Base-by-base conservation (phyloP, 2,113 vertebrate species). In the Mandrillus leucophaeus region DNA sequence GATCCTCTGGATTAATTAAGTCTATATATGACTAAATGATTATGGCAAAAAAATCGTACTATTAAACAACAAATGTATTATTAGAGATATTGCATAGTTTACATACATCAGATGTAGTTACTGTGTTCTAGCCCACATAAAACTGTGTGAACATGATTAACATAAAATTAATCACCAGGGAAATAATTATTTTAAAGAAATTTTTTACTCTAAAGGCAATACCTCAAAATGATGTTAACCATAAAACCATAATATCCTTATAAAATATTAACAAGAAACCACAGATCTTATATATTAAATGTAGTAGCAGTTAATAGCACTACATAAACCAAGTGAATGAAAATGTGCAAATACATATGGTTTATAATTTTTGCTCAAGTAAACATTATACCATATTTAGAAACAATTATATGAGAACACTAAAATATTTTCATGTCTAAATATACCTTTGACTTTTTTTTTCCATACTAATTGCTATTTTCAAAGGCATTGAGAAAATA, bases 201-300 rank as follows among this genome's bases (percentile, higher is more conserved):
- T 75, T 85, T 88, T 72, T 88, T 80, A 35, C 85, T 66, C 66
- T 96, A 94, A 52, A 88, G 48, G 35, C 1, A 96, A 94, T 96
- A 97, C 14, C 45, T 93, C 90, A 96, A 81, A 85, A 89, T 61
- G 90, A 88, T 94, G 52, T 66, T 94, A 96, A 78, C 88, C 55
- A 94, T 90, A 96, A 98, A 96, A 83, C 30, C 40, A 94, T 90
- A 97, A 86, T 83, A 90, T 88, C 52, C 81, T 91, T 89, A 97
- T 93, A 96, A 92, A 97, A 91, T 83, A 57, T 93, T 94, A 97
- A 97, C 35, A 96, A 83, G 50, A 96, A 94, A 92, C 85, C 66
- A 76, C 40, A 16, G 40, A 92, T 96, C 90, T 93, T 96, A 75
- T 59, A 70, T 91, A 95, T 88, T 92, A 95, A 95, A 93, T 23